A percentile compares a stretch with the other conserved stretches of the same genome.
These are phyloP conservation scores for Plebejus argus DNA, from an alignment of 2,888 invertebrate species.

Conservation along the genomic window DNA sequence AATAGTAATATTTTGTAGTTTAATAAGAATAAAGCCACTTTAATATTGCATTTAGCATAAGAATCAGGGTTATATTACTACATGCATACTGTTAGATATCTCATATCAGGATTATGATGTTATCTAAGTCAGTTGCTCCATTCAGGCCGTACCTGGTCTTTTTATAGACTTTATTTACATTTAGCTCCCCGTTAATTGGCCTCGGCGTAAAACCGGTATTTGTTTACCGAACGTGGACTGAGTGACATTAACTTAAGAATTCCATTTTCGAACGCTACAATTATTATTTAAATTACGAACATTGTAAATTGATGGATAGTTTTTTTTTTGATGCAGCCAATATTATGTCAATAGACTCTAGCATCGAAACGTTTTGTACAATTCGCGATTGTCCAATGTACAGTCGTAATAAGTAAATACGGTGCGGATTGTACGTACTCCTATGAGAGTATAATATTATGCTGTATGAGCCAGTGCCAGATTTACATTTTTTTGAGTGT, in stretches of 20 bases:
- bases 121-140: slow-evolving; percentile 35
- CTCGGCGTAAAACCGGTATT: neutral
- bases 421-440: no score
- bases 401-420: no score
- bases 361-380: no score
- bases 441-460: no score
- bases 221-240: neutral
- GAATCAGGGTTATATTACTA: no score
- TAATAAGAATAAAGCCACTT: no score
- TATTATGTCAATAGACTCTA: no score
- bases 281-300: neutral
- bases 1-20: no score
- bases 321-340: neutral
- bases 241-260: slow-evolving; percentile 5
- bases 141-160: slow-evolving; percentile 38
- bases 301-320: slow-evolving; percentile 1
- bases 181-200: slow-evolving; percentile 1
- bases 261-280: neutral
- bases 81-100: neutral
- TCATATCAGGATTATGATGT: neutral
- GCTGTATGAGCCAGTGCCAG: no score
- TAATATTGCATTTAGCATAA: no score
- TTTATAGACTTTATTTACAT: slow-evolving; percentile 10
- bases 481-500: no score
- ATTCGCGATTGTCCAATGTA: no score